These are phyloP conservation scores for Megalopta genalis DNA, from an alignment of 1,140 invertebrate species.

Conservation along the genomic window DNA sequence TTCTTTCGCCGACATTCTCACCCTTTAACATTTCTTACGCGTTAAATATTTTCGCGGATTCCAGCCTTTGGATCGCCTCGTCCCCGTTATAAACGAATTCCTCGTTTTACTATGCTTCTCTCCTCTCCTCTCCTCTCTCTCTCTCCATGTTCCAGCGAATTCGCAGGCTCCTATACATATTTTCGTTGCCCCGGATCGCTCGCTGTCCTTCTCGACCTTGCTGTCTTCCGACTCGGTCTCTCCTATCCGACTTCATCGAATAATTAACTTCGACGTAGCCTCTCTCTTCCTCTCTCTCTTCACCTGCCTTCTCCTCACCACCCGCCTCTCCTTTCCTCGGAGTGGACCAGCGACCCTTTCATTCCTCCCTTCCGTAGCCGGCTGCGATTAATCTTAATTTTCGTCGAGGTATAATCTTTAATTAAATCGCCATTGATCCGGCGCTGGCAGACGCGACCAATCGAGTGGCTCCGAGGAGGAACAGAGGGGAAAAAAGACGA, in stretches of 20 bases:
- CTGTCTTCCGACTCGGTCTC: background rate
- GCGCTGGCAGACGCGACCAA: constrained; percentile 42
- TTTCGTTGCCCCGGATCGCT: background rate
- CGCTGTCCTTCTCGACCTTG: background rate
- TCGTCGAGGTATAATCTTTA: constrained; percentile 75
- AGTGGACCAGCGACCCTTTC: background rate
- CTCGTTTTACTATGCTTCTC: background rate
- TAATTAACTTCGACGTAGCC: constrained; percentile 65
- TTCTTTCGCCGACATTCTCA: background rate
- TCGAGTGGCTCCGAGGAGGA: constrained; percentile 9
- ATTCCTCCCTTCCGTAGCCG: constrained; percentile 33
- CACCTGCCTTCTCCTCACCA: background rate
- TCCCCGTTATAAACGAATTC: background rate
- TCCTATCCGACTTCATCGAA: constrained; percentile 48
- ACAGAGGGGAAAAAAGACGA: too few relatives aligned
- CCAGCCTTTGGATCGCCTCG: background rate
- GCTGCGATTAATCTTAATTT: constrained; percentile 77
- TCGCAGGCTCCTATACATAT: background rate
- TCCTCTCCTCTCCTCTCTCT: too few relatives aligned
- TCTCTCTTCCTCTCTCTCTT: background rate
- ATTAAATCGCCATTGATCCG: constrained; percentile 77
- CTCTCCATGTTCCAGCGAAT: too few relatives aligned
- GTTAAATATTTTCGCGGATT: background rate
- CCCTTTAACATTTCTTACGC: background rate
- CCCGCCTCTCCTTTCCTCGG: background rate